Percentiles rank a stretch among this genome's conserved stretches.
These are phyloP conservation scores for Rattus norvegicus DNA, from an alignment of 2,113 vertebrate species.

Conservation along the genomic window GRCr8 NC_086028.1:106182501-106183000, in stretches of 20 bases:
- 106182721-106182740: background rate
- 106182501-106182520: background rate
- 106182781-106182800: background rate
- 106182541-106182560: background rate
- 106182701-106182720: background rate
- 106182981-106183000: background rate
- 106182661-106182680: too few species aligned
- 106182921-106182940: rapidly evolving
- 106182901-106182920: background rate
- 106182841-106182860: background rate
- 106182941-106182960: background rate
- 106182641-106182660: background rate
- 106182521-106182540: background rate
- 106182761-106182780: background rate
- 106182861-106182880: too few species aligned
- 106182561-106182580: background rate
- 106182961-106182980: background rate
- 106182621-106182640: background rate
- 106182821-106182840: background rate
- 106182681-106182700: background rate
- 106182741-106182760: background rate
- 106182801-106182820: background rate
- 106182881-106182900: background rate
- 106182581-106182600: background rate
- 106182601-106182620: background rate